Conservation (phyloP, 2,113 vertebrate species). For the Lagopus muta region DNA sequence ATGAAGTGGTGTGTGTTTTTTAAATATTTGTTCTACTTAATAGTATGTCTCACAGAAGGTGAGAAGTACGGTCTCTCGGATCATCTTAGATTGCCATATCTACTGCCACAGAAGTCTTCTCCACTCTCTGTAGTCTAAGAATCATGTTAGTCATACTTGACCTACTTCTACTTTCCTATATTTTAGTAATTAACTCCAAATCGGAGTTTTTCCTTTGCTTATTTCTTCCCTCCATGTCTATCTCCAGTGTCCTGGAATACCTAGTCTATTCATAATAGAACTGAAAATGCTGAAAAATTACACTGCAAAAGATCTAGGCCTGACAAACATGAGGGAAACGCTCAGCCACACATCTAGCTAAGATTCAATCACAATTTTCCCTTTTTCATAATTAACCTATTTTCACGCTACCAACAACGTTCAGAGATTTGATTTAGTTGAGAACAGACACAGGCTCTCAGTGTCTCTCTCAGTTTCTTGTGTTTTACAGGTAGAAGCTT, state of each 20-base stretch:
- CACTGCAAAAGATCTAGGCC: neutral
- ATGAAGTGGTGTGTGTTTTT: neutral
- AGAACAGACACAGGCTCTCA: neutral
- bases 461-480: neutral
- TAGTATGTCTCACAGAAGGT: neutral
- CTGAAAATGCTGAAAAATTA: neutral
- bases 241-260: neutral
- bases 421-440: neutral
- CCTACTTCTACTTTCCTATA: neutral
- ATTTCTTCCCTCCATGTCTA: neutral
- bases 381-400: neutral
- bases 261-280: neutral
- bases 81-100: neutral
- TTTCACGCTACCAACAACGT: neutral
- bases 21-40: neutral
- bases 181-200: neutral
- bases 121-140: accelerated
- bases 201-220: neutral
- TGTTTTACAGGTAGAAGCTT: neutral
- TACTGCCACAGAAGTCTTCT: neutral
- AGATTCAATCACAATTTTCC: neutral
- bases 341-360: neutral
- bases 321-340: neutral
- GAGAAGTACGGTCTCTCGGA: neutral
- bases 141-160: neutral